Percentiles rank a stretch among this genome's conserved stretches.
Conservation (phyloP, 2,888 invertebrate genomes). For the Eudemis profundana region DNA sequence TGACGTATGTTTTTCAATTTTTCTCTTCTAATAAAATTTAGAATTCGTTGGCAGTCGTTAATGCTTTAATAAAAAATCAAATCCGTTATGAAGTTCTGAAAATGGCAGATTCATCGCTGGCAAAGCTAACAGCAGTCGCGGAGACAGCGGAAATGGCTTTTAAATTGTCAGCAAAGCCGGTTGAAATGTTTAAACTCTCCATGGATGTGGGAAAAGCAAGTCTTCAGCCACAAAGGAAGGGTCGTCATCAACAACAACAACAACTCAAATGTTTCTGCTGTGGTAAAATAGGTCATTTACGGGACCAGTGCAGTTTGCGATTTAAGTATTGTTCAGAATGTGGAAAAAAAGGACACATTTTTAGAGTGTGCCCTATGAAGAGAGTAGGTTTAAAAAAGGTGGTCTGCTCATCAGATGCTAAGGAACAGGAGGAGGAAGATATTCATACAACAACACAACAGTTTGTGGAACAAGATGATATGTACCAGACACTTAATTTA, state of each 20-base stretch:
- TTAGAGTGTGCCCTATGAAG: background rate
- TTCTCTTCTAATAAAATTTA: too few relatives aligned
- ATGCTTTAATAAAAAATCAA: too few relatives aligned
- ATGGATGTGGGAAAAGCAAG: background rate
- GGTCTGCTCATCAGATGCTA: background rate
- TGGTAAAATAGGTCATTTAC: background rate
- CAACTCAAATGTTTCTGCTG: conserved; percentile 18
- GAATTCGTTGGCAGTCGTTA: too few relatives aligned
- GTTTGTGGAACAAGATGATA: background rate
- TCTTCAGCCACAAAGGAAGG: background rate
- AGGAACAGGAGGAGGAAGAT: background rate
- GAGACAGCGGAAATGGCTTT: conserved; percentile 17
- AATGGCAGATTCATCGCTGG: background rate
- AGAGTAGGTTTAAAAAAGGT: conserved; percentile 6
- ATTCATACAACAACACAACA: background rate
- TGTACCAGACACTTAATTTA: conserved; percentile 4
- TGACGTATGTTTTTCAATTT: too few relatives aligned
- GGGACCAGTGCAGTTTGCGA: conserved; percentile 4
- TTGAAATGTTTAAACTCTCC: conserved; percentile 4
- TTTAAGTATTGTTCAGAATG: conserved; percentile 24
- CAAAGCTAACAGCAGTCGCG: background rate
- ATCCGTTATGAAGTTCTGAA: conserved; percentile 16
- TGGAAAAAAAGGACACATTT: conserved; percentile 21
- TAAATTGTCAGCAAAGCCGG: background rate
- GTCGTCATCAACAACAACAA: background rate